Conservation (phyloP, 2,888 invertebrate species). For the Microctonus hyperodae region DNA sequence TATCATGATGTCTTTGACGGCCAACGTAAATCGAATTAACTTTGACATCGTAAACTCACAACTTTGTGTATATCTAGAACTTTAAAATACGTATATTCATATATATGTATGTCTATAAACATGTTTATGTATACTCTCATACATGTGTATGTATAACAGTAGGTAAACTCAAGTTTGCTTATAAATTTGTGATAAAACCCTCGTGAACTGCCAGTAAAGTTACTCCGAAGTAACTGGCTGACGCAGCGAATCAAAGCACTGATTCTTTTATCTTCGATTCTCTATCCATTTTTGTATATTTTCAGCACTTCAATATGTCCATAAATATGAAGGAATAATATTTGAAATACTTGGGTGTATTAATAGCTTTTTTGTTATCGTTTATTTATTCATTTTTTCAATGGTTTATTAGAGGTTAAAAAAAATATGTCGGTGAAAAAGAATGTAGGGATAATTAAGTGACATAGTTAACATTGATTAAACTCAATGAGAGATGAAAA, state of each 20-base stretch:
- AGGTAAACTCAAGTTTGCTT: constrained; percentile 22
- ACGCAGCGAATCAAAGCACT: constrained; percentile 25
- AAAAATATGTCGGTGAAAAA: constrained; percentile 24
- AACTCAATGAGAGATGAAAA: constrained; percentile 60
- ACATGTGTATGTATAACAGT: not conserved
- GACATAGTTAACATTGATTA: constrained; percentile 43
- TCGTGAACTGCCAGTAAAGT: constrained; percentile 6
- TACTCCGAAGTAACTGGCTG: constrained; percentile 21
- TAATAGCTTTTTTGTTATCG: not conserved
- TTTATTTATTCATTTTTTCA: not conserved
- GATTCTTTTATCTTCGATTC: constrained; percentile 19
- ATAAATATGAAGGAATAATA: constrained; percentile 3
- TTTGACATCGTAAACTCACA: constrained; percentile 22
- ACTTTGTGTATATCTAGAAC: not conserved
- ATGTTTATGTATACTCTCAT: not conserved
- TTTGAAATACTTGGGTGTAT: not conserved
- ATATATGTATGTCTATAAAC: not conserved
- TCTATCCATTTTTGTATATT: not conserved
- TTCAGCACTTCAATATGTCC: not conserved
- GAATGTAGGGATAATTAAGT: constrained; percentile 46
- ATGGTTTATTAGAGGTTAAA: not conserved
- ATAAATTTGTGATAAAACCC: constrained; percentile 31
- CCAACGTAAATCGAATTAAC: constrained; percentile 28
- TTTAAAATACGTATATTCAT: not conserved
- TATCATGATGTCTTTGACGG: constrained; percentile 24